Conservation (phyloP, 2,888 invertebrate genomes). For the Malthinus flaveolus region DNA sequence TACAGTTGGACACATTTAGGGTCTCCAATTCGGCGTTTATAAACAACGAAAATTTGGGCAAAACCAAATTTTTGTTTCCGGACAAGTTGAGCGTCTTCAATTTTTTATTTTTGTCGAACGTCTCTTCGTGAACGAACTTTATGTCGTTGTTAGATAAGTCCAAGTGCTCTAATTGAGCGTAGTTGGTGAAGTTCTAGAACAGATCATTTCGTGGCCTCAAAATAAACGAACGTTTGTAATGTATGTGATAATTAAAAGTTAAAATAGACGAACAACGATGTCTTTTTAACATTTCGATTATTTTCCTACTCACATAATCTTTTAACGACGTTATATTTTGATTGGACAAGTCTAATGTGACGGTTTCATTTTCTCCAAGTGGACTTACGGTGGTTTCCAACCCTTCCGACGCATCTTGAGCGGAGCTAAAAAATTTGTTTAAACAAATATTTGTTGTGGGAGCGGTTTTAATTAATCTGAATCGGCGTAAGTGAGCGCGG, state of each 20-base stretch:
- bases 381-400: neutral
- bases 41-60: slow-evolving; percentile 46
- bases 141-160: slow-evolving; percentile 52
- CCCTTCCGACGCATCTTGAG: slow-evolving; percentile 3
- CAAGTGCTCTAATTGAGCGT: slow-evolving; percentile 46
- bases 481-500: slow-evolving; percentile 2
- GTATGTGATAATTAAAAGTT: neutral
- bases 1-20: slow-evolving; percentile 50
- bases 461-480: neutral
- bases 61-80: slow-evolving; percentile 49
- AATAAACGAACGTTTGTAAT: neutral
- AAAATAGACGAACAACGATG: neutral
- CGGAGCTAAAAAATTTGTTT: slow-evolving; percentile 6
- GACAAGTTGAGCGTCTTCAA: slow-evolving; percentile 56
- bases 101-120: slow-evolving; percentile 51
- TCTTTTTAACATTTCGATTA: slow-evolving; percentile 1
- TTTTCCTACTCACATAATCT: slow-evolving; percentile 16
- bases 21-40: slow-evolving; percentile 46
- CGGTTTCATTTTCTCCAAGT: slow-evolving; percentile 2
- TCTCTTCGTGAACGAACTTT: slow-evolving; percentile 55
- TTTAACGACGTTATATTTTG: slow-evolving; percentile 13
- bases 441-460: neutral
- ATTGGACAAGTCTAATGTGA: slow-evolving; percentile 14
- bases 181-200: slow-evolving; percentile 47
- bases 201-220: neutral